Base-by-base conservation (phyloP, 2,888 invertebrate species). In the Cenopis cana region DNA sequence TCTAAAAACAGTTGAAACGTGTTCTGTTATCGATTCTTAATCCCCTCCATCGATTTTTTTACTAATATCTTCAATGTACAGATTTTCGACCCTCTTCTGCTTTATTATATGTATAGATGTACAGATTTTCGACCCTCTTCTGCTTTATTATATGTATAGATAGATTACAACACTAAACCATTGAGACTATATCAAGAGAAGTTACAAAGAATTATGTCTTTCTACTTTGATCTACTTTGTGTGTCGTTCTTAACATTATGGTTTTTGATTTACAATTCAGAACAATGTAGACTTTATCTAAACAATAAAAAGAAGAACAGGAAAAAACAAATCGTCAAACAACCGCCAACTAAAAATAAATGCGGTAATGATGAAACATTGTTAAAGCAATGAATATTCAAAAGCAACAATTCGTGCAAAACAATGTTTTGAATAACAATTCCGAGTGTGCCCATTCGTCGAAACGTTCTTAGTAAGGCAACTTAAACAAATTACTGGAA, bases 401-500 rank as follows among this genome's bases (percentile, higher is more conserved):
- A 73, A 49, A 76, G 76, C 20, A n/a, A 55, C 61, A 81, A 76
- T 78, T 79, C 71, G 77, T 75, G 78, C 68, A 49, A 73, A 84
- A 83, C 79, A 81, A 82, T 84, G 80, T 83, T 85, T 81, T 76
- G 78, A 79, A 82, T 79, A 78, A 74, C 75, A 78, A 67, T 70
- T 73, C 69, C 73, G 76, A 66, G 54, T 72, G 73, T 73, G 74
- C 75, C 74, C 76, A 80, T 79, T 80, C 74, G 77, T 75, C 73
- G 77, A 78, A 80, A 78, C 65, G 78, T 76, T 79, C 76, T 80
- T 79, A 76, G 82, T 81, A 81, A 81, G 82, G 81, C 81, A 85
- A 85, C 85, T 87, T 87, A 84, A 85, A 81, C 76, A 86, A 89
- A 89, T 89, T 88, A 86, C 84, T 83, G 76, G 76, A 79, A 74